These are phyloP conservation scores for Stichopus chloronotus DNA, from an alignment of 35 echinoderm and acorn worm genomes.

Conservation along the genomic window DNA sequence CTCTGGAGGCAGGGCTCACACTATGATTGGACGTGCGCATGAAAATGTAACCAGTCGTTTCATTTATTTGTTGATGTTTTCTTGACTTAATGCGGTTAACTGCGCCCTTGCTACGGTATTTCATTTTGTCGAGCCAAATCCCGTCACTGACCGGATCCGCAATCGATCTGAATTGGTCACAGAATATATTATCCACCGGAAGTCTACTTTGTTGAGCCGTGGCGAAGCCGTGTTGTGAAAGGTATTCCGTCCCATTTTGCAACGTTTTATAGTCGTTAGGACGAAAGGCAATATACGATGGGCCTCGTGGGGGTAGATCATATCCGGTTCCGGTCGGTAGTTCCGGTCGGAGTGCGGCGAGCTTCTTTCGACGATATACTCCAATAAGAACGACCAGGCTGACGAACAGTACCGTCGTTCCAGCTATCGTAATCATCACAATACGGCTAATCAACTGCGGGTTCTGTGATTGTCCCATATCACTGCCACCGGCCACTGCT, in stretches of 20 bases:
- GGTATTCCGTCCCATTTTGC: not conserved
- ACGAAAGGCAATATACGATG: conserved; percentile 18
- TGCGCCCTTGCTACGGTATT: conserved; percentile 8
- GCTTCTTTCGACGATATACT: not conserved
- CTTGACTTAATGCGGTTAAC: conserved; percentile 10
- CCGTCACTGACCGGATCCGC: not conserved
- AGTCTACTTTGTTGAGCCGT: not conserved
- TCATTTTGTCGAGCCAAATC: not conserved
- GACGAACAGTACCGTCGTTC: conserved; percentile 13
- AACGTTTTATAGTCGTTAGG: conserved; percentile 18
- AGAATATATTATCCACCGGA: not conserved
- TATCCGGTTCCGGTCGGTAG: not conserved
- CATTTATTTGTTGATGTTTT: not conserved
- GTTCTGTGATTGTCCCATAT: not conserved
- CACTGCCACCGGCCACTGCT: conserved; percentile 11
- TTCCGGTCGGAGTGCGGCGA: not conserved
- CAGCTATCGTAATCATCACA: conserved; percentile 2
- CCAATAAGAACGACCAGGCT: conserved; percentile 31
- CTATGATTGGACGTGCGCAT: not conserved
- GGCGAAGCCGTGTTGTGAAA: not conserved
- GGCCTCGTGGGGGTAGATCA: not conserved
- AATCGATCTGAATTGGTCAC: not conserved
- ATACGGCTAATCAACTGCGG: not conserved
- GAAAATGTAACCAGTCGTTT: not conserved
- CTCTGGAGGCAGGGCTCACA: not conserved